These are phyloP conservation scores for Nautilus pompilius DNA, from an alignment of 1,140 invertebrate species.

Conservation along the genomic window DNA sequence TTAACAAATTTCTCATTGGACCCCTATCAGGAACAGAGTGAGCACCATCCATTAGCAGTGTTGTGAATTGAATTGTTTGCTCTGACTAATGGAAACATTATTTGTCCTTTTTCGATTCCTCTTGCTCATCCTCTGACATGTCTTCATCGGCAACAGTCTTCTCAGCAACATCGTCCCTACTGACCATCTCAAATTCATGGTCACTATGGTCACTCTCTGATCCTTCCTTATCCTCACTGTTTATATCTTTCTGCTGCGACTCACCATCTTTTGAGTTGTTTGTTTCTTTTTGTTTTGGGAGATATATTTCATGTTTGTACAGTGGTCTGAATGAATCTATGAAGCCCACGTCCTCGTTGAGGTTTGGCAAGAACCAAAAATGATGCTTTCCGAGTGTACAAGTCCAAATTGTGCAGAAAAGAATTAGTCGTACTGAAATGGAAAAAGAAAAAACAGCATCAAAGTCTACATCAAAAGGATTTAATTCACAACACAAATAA, in stretches of 20 bases:
- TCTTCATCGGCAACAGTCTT: no score
- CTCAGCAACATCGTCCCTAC: conserved; percentile 24
- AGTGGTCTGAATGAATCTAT: conserved; percentile 98
- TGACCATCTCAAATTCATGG: conserved; percentile 26
- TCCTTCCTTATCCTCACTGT: conserved; percentile 21
- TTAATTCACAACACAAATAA: no score
- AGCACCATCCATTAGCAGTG: no score
- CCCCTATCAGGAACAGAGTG: no score
- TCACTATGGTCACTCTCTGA: conserved; percentile 25
- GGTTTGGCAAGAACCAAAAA: conserved; percentile 95
- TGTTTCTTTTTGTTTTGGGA: conserved; percentile 25
- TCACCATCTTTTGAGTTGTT: conserved; percentile 78
- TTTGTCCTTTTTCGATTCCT: no score
- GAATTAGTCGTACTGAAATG: conserved; percentile 72
- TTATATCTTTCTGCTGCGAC: conserved; percentile 31
- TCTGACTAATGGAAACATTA: no score
- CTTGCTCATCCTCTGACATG: no score
- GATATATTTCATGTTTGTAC: conserved; percentile 64
- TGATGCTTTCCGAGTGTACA: conserved; percentile 87
- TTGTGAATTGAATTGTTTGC: no score
- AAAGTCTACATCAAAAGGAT: no score
- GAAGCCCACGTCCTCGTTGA: conserved; percentile 98
- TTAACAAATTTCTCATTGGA: no score
- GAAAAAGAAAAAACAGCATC: conserved; percentile 13
- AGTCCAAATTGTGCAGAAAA: conserved; percentile 90